Evolutionary conservation across 2,888 invertebrate genomes (phyloP).

Genomic region (Antitype chi): DNA sequence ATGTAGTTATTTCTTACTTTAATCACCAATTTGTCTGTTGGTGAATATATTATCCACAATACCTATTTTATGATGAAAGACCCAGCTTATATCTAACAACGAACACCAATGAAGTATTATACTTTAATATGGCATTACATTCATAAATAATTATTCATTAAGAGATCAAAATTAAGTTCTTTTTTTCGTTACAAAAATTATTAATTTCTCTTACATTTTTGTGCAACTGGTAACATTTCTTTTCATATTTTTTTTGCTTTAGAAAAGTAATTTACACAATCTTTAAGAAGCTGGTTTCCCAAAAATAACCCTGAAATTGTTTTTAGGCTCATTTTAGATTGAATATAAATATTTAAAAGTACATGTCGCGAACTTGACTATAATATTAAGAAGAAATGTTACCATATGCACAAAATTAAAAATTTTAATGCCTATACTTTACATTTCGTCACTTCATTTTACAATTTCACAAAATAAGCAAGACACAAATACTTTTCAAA

Average conservation of each 20-base stretch:
- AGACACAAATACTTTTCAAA: constrained; percentile 12
- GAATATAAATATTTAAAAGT: not conserved
- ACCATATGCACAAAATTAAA: constrained; percentile 53
- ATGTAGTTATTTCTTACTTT: not conserved
- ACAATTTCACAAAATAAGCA: constrained; percentile 40
- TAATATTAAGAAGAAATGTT: constrained; percentile 51
- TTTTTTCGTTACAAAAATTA: constrained; percentile 68
- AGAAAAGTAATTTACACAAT: not conserved
- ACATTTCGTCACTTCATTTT: constrained; percentile 55
- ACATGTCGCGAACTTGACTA: not conserved
- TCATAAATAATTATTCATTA: constrained; percentile 88
- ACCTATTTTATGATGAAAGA: constrained; percentile 52
- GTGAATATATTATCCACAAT: not conserved
- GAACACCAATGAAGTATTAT: constrained; percentile 83
- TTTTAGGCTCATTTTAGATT: too few species aligned
- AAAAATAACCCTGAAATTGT: not conserved
- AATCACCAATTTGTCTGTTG: constrained; percentile 3
- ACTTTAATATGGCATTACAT: constrained; percentile 90
- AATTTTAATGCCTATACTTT: constrained; percentile 61
- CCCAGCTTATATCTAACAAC: constrained; percentile 64
- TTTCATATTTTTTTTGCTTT: constrained; percentile 10
- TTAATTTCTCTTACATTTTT: constrained; percentile 65
- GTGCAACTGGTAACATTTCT: constrained; percentile 52
- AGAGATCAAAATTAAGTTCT: constrained; percentile 86
- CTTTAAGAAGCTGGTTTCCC: not conserved